These are phyloP conservation scores for Eulemur albifrons DNA, from an alignment of 2,797 vertebrate genomes.

Conservation along the genomic window DNA sequence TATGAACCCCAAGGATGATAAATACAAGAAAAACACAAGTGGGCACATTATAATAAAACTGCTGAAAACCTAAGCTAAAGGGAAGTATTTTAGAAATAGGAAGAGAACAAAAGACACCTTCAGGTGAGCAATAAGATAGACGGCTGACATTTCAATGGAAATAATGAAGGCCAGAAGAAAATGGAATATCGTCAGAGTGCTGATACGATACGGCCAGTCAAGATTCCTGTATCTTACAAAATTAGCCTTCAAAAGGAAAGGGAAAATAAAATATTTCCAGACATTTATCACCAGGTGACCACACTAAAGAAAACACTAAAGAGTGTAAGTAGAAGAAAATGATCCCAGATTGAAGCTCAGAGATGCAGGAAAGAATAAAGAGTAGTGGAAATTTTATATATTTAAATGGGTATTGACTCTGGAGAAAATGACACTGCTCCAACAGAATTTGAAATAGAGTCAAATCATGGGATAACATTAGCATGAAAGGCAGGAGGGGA, in stretches of 20 bases:
- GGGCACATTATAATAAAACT: not conserved
- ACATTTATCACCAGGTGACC: not conserved
- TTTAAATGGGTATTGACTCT: not conserved
- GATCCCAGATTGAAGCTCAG: not conserved
- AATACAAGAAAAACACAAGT: not conserved
- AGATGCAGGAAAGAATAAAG: not conserved
- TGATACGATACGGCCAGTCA: not conserved
- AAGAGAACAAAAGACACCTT: not conserved
- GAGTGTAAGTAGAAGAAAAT: not conserved
- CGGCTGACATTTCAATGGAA: not conserved
- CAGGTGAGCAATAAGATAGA: not conserved
- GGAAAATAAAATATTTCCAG: not conserved
- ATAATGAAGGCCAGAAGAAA: constrained; percentile 16
- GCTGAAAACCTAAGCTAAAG: not conserved
- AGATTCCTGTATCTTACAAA: not conserved
- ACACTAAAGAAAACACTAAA: not conserved
- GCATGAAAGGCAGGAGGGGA: not conserved
- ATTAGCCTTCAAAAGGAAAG: not conserved
- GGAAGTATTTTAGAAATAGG: not conserved
- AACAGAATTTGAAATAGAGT: not conserved
- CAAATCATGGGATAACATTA: not conserved
- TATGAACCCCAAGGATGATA: not conserved
- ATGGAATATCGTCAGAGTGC: not conserved
- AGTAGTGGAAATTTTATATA: not conserved
- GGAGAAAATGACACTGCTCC: not conserved